Evolutionary conservation across 1,140 invertebrate genomes (phyloP).

Genomic region (Conus betulinus): DNA sequence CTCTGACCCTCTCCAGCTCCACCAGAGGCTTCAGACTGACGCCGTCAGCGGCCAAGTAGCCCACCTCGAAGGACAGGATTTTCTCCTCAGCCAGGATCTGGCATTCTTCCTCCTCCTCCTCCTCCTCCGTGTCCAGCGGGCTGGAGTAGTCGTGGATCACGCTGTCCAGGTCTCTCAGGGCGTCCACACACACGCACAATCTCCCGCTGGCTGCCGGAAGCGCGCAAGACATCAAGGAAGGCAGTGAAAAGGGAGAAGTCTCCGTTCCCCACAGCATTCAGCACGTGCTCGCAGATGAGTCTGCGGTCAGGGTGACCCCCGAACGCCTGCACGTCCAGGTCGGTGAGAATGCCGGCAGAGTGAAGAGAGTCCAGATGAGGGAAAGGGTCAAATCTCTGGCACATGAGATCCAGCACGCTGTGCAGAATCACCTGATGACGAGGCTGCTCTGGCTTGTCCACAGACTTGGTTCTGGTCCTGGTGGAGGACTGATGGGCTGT

Average conservation of each 20-base stretch:
- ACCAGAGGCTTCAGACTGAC: slow-evolving; percentile 65
- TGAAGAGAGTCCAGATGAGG: slow-evolving; percentile 57
- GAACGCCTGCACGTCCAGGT: slow-evolving; percentile 58
- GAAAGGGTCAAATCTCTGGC: slow-evolving; percentile 64
- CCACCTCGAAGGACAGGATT: slow-evolving; percentile 65
- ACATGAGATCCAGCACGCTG: slow-evolving; percentile 62
- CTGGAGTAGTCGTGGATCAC: slow-evolving; percentile 61
- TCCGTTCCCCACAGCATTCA: slow-evolving; percentile 56
- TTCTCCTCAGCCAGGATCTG: slow-evolving; percentile 65
- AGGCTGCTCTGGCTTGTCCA: slow-evolving; percentile 51
- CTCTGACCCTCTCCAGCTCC: slow-evolving; percentile 62
- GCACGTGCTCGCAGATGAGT: slow-evolving; percentile 63
- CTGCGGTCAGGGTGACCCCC: slow-evolving; percentile 61
- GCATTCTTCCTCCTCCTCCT: slow-evolving; percentile 3
- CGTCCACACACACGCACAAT: slow-evolving; percentile 61
- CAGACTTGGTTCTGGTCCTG: slow-evolving; percentile 40
- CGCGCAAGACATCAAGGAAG: slow-evolving; percentile 63
- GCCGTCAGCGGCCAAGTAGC: slow-evolving; percentile 59
- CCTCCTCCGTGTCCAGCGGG: slow-evolving; percentile 23
- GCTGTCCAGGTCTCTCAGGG: slow-evolving; percentile 63
- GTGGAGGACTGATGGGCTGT: slow-evolving; percentile 37
- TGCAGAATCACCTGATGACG: slow-evolving; percentile 65
- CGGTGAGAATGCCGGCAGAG: slow-evolving; percentile 50
- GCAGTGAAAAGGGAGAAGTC: slow-evolving; percentile 49
- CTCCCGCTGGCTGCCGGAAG: slow-evolving; percentile 43